Evolutionary conservation across 2,113 vertebrate genomes (phyloP).

Genomic region (Rafetus swinhoei): DNA sequence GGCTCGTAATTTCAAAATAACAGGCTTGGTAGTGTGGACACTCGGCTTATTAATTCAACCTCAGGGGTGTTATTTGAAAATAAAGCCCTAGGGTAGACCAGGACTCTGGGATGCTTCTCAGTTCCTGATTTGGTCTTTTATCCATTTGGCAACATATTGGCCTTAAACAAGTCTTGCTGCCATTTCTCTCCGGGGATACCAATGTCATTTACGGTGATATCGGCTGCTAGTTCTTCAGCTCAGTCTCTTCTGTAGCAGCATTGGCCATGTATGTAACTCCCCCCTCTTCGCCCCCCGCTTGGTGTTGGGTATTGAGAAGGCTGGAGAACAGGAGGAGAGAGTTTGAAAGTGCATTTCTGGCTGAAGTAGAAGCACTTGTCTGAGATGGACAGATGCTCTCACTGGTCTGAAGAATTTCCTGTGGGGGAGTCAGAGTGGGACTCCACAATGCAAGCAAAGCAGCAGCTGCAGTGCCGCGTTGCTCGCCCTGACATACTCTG

Average conservation of each 20-base stretch:
- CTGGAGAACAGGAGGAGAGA: not conserved
- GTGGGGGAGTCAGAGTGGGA: conserved; percentile 3
- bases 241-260: not conserved
- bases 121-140: conserved; percentile 33
- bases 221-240: conserved; percentile 38
- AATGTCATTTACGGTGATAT: conserved; percentile 46
- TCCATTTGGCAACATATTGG: not conserved
- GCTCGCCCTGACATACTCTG: not conserved
- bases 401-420: conserved; percentile 13
- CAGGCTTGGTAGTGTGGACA: no score
- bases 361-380: conserved; percentile 1
- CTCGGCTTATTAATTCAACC: no score
- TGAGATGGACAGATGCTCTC: conserved; percentile 17
- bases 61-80: no score
- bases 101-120: not conserved
- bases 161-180: not conserved
- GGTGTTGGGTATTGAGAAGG: not conserved
- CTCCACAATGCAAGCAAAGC: conserved; percentile 12
- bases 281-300: not conserved
- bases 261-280: not conserved
- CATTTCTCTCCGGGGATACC: not conserved
- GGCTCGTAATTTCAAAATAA: no score
- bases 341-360: conserved; percentile 27
- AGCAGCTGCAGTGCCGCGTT: conserved; percentile 53
- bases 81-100: no score